Conservation (phyloP, 1,140 invertebrate species). For the Fopius arisanus region DNA sequence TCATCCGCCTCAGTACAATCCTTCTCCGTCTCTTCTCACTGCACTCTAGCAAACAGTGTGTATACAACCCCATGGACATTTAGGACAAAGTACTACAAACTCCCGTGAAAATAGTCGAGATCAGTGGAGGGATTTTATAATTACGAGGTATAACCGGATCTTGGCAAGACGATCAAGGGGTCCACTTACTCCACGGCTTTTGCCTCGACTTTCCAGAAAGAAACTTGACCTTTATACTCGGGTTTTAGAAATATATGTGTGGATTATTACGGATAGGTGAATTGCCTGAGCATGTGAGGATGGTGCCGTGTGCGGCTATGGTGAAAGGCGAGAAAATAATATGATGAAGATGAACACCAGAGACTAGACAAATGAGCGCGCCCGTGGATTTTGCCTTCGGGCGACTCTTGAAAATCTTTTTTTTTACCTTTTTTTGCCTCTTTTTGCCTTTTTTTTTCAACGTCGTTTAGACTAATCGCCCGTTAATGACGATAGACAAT, state of each 20-base stretch:
- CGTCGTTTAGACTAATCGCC: no score
- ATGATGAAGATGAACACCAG: constrained; percentile 6
- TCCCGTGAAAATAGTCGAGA: not conserved
- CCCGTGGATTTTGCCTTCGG: not conserved
- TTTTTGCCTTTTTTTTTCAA: no score
- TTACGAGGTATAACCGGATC: constrained; percentile 10
- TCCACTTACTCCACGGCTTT: not conserved
- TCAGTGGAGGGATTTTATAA: not conserved
- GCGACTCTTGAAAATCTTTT: no score
- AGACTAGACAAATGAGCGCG: not conserved
- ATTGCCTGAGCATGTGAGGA: not conserved
- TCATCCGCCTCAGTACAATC: constrained; percentile 30
- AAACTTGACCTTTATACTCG: constrained; percentile 13
- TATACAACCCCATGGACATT: constrained; percentile 13
- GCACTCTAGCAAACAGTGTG: not conserved
- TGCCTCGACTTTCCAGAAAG: constrained; percentile 1
- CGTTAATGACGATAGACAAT: no score
- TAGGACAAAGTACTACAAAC: constrained; percentile 11
- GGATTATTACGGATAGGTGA: not conserved
- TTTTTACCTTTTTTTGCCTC: no score
- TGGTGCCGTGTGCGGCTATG: not conserved
- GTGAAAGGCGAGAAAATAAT: constrained; percentile 11
- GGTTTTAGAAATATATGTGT: not conserved
- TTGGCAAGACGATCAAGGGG: constrained; percentile 1
- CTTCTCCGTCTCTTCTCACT: constrained; percentile 1